Base-by-base conservation (phyloP, 2,888 invertebrate genomes). In the Plebejus argus region DNA sequence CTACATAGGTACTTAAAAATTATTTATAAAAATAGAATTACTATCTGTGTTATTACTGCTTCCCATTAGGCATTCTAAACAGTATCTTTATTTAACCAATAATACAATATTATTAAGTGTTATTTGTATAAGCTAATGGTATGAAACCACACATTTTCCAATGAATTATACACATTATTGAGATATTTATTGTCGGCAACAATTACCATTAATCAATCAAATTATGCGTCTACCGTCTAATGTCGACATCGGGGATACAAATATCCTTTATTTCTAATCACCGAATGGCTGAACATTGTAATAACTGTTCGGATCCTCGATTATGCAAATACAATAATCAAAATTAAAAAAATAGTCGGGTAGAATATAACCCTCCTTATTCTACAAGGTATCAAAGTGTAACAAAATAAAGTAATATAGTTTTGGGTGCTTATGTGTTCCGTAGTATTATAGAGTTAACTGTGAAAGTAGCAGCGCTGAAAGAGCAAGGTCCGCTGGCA, bases 251-350 rank as follows among this genome's bases (percentile, higher is more conserved):
- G 23, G 74, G 74, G 45, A 74, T 49, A 74, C 53, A 28, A 74
- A 74, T 74, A 49, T 74, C 74, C 45, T 72, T 23, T 28, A 33
- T 74, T 74, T 74, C 74, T 74, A 74, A 53, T 74, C 28, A 74
- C 74, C 18, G 3, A 53, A 53, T 74, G 74, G 18, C 12, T 74
- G 74, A 12, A 53, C 74, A 53, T 66, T 33, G 28, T 39, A 39
- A 72, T 72, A 39, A 20, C 45, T 72, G 4, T 5, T 20, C 1
- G 45, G 12, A 45, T 71, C 71, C 70, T 70, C 3, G 28, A 66
- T 66, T 28, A 66, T 28, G 66, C 28, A 28, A 66, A 66, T 66
- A 66, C 8, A 39, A 35, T 35, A 1, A 35, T 35, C 35, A 35
- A 35, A 35, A 35, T 35, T 35, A 6, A 35, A 35, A 35, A 35